Evolutionary conservation across 64 coral and sea anemone species (phyloP).

Genomic region (Catalaphyllia jardinei): DNA sequence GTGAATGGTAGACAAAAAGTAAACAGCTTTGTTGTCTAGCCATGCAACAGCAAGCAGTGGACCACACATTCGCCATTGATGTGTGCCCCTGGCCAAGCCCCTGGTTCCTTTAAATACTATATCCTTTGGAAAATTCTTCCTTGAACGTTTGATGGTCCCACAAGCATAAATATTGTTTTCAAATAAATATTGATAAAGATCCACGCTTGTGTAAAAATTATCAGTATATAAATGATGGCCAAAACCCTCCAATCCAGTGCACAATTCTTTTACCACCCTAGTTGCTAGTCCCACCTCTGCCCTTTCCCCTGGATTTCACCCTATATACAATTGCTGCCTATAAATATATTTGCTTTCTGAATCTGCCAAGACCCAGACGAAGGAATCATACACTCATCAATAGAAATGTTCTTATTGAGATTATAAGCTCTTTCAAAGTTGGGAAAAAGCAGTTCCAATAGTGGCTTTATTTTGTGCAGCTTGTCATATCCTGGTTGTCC

Average conservation of each 20-base stretch:
- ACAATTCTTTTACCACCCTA: conserved; percentile 38
- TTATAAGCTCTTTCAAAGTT: conserved; percentile 23
- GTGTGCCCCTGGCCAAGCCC: conserved; percentile 30
- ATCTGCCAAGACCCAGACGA: conserved; percentile 47
- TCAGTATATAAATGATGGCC: conserved; percentile 59
- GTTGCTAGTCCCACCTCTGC: conserved; percentile 26
- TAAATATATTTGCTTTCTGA: conserved; percentile 41
- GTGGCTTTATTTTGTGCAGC: conserved; percentile 19
- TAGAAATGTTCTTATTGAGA: conserved; percentile 32
- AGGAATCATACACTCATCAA: conserved; percentile 52
- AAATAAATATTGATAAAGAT: conserved; percentile 60
- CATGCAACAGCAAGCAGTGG: conserved; percentile 55
- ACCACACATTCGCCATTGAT: conserved; percentile 28
- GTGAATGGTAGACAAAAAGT: conserved; percentile 55
- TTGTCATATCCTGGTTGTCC: conserved; percentile 51
- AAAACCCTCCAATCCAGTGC: conserved; percentile 5
- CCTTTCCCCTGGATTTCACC: conserved; percentile 39
- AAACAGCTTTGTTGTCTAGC: conserved; percentile 60
- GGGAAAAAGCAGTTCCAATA: conserved; percentile 13
- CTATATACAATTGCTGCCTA: conserved; percentile 42
- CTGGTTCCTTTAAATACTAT: no score
- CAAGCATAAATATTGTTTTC: conserved; percentile 54
- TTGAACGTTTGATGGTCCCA: conserved; percentile 28
- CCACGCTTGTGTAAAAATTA: conserved; percentile 47
- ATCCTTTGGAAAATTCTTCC: conserved; percentile 58